Conservation (phyloP, 2,888 invertebrate genomes). For the Calephelis perditalis region DNA sequence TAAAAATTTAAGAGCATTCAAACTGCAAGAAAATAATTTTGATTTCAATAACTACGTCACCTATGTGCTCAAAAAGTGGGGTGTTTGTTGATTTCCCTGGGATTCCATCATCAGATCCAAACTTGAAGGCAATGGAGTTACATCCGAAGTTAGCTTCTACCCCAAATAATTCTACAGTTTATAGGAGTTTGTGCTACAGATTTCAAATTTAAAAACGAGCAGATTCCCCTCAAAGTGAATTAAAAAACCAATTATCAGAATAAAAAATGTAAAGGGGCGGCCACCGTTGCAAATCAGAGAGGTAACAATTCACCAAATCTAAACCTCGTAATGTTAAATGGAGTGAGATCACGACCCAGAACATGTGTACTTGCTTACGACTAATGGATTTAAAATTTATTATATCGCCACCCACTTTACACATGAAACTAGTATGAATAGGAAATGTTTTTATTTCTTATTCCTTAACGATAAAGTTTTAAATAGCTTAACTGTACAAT, state of each 20-base stretch:
- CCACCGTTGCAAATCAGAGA: conserved; percentile 48
- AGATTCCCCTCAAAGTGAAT: conserved; percentile 1
- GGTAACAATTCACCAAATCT: conserved; percentile 70
- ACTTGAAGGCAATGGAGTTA: too few species aligned
- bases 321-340: conserved; percentile 76
- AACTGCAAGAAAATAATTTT: too few species aligned
- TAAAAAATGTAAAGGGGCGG: conserved; percentile 32
- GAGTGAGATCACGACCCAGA: conserved; percentile 58
- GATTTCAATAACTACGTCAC: too few species aligned
- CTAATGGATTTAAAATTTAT: conserved; percentile 78
- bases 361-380: conserved; percentile 68
- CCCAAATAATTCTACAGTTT: too few species aligned
- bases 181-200: too few species aligned
- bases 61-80: too few species aligned
- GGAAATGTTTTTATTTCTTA: conserved; percentile 17
- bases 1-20: too few species aligned
- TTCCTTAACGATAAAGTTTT: not conserved
- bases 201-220: too few species aligned
- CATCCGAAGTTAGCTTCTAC: too few species aligned
- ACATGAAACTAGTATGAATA: conserved; percentile 24
- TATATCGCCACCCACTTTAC: conserved; percentile 62
- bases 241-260: conserved; percentile 28
- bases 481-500: not conserved
- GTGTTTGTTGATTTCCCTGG: too few species aligned
- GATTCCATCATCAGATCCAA: too few species aligned